Evolutionary conservation across 1,140 invertebrate genomes (phyloP).

Genomic region (Hesperophylax magnus): DNA sequence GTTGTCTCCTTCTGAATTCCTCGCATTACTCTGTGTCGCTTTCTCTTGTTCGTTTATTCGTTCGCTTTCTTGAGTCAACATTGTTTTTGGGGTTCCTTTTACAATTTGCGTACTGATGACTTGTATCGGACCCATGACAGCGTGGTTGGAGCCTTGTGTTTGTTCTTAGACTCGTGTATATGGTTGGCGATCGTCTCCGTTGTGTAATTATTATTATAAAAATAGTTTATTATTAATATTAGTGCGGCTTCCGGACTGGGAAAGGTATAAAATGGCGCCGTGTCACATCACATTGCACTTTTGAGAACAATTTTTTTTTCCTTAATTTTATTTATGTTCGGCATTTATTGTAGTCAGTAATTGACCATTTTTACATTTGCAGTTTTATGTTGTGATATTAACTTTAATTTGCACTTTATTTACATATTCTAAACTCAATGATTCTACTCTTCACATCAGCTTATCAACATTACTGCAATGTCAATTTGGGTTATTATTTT

Average conservation of each 20-base stretch:
- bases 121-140: slow-evolving; percentile 53
- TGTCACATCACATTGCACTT: slow-evolving; percentile 34
- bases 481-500: too few relatives aligned
- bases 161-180: slow-evolving; percentile 58
- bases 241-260: slow-evolving; percentile 52
- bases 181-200: slow-evolving; percentile 55
- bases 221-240: slow-evolving; percentile 41
- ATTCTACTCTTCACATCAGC: too few relatives aligned
- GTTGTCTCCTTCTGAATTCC: too few relatives aligned
- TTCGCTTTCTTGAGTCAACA: slow-evolving; percentile 28
- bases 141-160: slow-evolving; percentile 57
- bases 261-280: slow-evolving; percentile 57
- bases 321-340: neutral
- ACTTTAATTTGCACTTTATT: too few relatives aligned
- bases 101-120: slow-evolving; percentile 57
- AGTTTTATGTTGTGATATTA: neutral
- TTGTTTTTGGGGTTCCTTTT: slow-evolving; percentile 54
- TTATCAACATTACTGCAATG: too few relatives aligned
- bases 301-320: slow-evolving; percentile 7
- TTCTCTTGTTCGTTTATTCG: neutral
- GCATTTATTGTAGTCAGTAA: slow-evolving; percentile 8
- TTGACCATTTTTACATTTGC: neutral
- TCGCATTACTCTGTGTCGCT: too few relatives aligned
- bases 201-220: slow-evolving; percentile 46
- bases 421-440: too few relatives aligned